Conservation (phyloP, 2,888 invertebrate species). For the Caenorhabditis sp. region DNA sequence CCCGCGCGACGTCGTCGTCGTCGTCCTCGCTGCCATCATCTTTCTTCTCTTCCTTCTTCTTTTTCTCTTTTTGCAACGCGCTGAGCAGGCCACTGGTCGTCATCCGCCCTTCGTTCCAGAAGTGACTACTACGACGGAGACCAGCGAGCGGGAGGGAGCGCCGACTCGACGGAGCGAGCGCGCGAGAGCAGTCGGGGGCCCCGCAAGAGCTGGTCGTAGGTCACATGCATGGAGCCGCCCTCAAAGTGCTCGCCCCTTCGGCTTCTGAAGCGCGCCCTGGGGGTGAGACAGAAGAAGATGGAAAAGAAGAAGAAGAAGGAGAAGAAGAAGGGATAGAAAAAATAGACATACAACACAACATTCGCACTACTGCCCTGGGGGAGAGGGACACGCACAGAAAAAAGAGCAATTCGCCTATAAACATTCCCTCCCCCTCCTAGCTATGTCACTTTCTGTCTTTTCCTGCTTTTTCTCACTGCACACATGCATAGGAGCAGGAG, state of each 20-base stretch:
- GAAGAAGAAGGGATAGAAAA: constrained; percentile 50
- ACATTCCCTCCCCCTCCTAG: constrained; percentile 49
- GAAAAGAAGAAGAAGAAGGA: too few relatives aligned
- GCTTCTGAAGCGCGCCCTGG: constrained; percentile 57
- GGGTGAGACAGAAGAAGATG: constrained; percentile 51
- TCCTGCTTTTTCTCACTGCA: constrained; percentile 38
- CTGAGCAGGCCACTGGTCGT: constrained; percentile 31
- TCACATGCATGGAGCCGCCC: constrained; percentile 57
- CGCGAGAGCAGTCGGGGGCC: constrained; percentile 19
- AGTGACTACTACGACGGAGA: constrained; percentile 51
- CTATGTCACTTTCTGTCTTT: constrained; percentile 55
- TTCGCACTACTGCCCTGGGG: constrained; percentile 58
- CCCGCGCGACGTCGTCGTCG: constrained; percentile 40
- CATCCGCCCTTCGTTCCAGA: constrained; percentile 45
- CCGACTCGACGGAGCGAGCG: constrained; percentile 30
- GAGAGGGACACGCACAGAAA: constrained; percentile 58
- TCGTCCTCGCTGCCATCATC: constrained; percentile 10
- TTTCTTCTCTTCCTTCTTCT: constrained; percentile 22
- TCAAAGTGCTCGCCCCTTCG: constrained; percentile 50
- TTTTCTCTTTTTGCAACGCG: constrained; percentile 40
- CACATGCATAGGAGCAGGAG: constrained; percentile 45
- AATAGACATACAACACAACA: constrained; percentile 56
- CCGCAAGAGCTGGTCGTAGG: constrained; percentile 47
- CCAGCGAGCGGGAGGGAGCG: constrained; percentile 36
- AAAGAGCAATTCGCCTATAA: constrained; percentile 62